These are phyloP conservation scores for Nemopilema nomurai DNA, from an alignment of 30 jellyfish, hydroid and myxozoan genomes.

Conservation along the genomic window DNA sequence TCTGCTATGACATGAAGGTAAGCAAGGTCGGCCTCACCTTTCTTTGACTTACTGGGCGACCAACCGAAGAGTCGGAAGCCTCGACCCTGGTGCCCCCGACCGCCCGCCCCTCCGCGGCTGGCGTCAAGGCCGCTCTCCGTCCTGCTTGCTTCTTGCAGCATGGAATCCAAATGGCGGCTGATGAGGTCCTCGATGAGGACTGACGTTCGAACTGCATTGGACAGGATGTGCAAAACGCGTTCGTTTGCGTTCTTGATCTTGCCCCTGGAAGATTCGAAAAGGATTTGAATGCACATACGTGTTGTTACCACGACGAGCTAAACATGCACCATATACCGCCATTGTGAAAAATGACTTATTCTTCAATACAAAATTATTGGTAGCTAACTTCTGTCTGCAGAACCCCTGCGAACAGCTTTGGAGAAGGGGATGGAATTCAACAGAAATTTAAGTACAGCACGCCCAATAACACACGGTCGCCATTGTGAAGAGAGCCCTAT, in stretches of 20 bases:
- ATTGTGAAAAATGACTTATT: no score
- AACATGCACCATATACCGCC: no score
- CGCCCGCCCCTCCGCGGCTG: conserved; percentile 30
- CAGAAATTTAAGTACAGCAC: no score
- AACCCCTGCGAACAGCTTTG: no score
- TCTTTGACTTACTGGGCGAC: conserved; percentile 41
- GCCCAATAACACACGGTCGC: no score
- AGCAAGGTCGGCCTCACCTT: conserved; percentile 12
- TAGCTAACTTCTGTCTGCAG: no score
- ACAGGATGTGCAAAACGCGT: conserved; percentile 36
- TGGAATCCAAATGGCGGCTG: conserved; percentile 43
- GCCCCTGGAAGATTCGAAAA: conserved; percentile 4
- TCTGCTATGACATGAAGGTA: no score
- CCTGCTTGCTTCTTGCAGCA: conserved; percentile 67
- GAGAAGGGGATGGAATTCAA: no score
- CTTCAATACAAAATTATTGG: no score
- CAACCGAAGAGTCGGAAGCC: conserved; percentile 24
- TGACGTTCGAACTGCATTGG: conserved; percentile 47
- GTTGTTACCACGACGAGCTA: no score
- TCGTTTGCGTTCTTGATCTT: conserved; percentile 42
- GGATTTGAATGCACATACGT: not conserved
- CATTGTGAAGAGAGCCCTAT: no score
- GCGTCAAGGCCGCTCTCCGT: conserved; percentile 60
- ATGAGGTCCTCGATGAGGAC: conserved; percentile 53
- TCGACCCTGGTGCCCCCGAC: conserved; percentile 3